Conservation (phyloP, 2,888 invertebrate genomes). For the Tenthredo distinguenda region DNA sequence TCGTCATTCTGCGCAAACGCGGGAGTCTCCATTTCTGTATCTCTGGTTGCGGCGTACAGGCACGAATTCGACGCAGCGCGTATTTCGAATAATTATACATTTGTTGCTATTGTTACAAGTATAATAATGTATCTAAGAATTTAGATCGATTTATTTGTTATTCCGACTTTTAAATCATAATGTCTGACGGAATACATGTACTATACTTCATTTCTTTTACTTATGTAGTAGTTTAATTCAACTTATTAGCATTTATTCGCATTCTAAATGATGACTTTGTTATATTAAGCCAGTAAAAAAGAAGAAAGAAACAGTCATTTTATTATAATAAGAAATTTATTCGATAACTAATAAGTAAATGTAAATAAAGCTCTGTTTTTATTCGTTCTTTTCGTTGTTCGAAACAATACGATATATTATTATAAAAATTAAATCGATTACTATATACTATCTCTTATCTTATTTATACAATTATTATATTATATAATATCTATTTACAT, state of each 20-base stretch:
- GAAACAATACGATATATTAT: neutral
- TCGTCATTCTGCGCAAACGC: neutral
- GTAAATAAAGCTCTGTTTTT: slow-evolving; percentile 4
- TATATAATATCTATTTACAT: slow-evolving; percentile 4
- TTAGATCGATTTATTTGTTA: neutral
- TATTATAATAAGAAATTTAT: neutral
- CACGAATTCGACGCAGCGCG: neutral
- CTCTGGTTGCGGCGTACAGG: neutral
- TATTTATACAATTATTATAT: slow-evolving; percentile 2
- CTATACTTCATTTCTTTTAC: neutral
- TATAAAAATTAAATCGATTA: neutral
- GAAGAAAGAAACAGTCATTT: neutral
- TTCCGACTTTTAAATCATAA: neutral
- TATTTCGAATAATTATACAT: neutral
- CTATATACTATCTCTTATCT: neutral
- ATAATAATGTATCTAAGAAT: no score
- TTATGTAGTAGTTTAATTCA: neutral
- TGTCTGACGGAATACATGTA: neutral
- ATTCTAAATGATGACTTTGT: neutral
- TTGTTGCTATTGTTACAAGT: neutral
- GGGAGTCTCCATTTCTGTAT: neutral
- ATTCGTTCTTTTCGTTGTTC: neutral
- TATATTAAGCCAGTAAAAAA: neutral
- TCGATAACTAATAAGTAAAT: neutral
- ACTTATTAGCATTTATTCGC: neutral